These are phyloP conservation scores for Alces alces DNA, from an alignment of 2,113 vertebrate species.

Conservation along the genomic window DNA sequence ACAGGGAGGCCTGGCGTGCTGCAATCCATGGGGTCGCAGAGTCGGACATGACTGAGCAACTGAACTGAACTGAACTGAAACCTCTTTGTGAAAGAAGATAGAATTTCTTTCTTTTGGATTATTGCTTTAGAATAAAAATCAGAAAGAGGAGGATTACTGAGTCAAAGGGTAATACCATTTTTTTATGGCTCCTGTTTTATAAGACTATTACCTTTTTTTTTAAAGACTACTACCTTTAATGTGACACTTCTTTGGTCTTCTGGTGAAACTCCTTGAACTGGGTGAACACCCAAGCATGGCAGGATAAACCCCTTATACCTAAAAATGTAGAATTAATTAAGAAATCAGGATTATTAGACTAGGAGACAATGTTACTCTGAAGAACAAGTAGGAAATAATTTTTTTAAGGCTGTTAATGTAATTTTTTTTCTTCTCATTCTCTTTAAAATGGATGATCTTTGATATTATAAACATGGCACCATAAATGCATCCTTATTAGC, in stretches of 20 bases:
- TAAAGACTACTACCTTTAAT: slow-evolving; percentile 80
- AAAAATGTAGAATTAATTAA: background rate
- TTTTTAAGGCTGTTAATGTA: background rate
- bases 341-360: fast-evolving
- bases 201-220: slow-evolving; percentile 79
- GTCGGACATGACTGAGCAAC: no score
- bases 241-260: slow-evolving; percentile 85
- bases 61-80: background rate
- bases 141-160: background rate
- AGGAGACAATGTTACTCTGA: background rate
- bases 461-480: background rate
- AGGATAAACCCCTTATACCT: slow-evolving; percentile 90
- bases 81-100: background rate
- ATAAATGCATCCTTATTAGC: background rate
- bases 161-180: background rate
- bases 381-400: background rate
- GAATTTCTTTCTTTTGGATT: background rate
- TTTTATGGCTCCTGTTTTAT: background rate
- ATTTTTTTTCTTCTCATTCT: background rate
- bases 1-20: no score
- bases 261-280: slow-evolving; percentile 85
- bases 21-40: no score
- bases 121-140: background rate
- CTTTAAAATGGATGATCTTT: background rate
- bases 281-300: slow-evolving; percentile 94